These are phyloP conservation scores for Rhagonycha fulva DNA, from an alignment of 2,888 invertebrate genomes.

Conservation along the genomic window DNA sequence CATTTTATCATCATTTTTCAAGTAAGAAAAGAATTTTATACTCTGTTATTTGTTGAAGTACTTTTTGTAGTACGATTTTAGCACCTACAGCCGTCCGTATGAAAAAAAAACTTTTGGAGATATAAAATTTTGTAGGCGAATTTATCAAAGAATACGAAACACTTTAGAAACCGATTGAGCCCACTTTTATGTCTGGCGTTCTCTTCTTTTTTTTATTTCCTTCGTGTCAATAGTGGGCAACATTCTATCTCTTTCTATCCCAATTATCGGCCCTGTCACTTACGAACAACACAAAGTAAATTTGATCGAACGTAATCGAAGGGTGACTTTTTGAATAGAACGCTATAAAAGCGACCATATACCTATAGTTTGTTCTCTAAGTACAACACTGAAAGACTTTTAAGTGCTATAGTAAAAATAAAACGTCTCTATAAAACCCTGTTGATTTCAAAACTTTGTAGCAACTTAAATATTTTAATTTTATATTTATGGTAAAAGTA, in stretches of 20 bases:
- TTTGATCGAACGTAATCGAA: constrained; percentile 36
- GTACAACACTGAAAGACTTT: constrained; percentile 19
- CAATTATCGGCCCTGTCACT: constrained; percentile 49
- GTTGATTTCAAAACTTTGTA: constrained; percentile 1
- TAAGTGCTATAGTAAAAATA: constrained; percentile 3
- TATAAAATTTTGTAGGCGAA: constrained; percentile 19
- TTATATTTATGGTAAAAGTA: not conserved
- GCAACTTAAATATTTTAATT: not conserved
- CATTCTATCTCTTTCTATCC: constrained; percentile 38
- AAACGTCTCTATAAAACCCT: not conserved
- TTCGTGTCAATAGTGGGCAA: constrained; percentile 14
- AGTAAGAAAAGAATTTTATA: not conserved
- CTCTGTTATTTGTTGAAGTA: constrained; percentile 3
- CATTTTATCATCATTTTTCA: not conserved
- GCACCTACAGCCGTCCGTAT: constrained; percentile 5
- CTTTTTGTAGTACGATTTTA: constrained; percentile 11
- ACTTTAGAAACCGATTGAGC: constrained; percentile 31
- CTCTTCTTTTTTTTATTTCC: constrained; percentile 18
- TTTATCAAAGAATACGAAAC: constrained; percentile 27
- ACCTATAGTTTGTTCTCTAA: constrained; percentile 19
- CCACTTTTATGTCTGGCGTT: constrained; percentile 21
- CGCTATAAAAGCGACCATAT: constrained; percentile 25
- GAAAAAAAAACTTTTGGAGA: constrained; percentile 17
- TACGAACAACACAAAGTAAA: constrained; percentile 43
- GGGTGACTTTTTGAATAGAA: constrained; percentile 35